phyloP scores from a whole-genome alignment of 1,140 invertebrate genomes.

The Cataglyphis hispanica region DNA sequence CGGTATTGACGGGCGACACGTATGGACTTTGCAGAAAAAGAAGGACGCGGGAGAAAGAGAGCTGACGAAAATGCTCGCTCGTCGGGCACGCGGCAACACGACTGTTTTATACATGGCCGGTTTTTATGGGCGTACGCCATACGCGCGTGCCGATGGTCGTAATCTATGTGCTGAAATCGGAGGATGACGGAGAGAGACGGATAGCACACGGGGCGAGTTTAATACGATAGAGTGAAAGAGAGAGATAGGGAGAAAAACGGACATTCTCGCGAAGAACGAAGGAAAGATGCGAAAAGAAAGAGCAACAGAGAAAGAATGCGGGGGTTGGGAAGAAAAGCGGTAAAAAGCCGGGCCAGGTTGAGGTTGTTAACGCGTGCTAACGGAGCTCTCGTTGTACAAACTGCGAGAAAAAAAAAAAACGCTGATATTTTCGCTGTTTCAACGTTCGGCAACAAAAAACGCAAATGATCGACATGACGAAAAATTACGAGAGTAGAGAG shows the following conservation, averaged over 20 bases:
- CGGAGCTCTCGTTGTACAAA: slow-evolving; percentile 22
- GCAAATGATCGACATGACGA: not conserved
- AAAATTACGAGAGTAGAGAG: slow-evolving; percentile 21
- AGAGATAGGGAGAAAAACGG: slow-evolving; percentile 17
- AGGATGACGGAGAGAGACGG: slow-evolving; percentile 43
- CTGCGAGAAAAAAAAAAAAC: not conserved
- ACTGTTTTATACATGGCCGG: slow-evolving; percentile 63
- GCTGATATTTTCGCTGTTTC: slow-evolving; percentile 37
- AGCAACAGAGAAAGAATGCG: not conserved
- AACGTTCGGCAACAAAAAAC: slow-evolving; percentile 26
- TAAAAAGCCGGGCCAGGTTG: slow-evolving; percentile 42
- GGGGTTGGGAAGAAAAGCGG: not conserved
- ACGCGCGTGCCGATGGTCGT: slow-evolving; percentile 61
- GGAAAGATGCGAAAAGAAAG: not conserved
- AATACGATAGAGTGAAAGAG: slow-evolving; percentile 4
- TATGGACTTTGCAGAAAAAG: slow-evolving; percentile 61
- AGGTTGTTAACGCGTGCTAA: slow-evolving; percentile 49
- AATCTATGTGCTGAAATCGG: slow-evolving; percentile 66
- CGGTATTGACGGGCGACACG: slow-evolving; percentile 46
- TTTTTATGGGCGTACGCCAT: slow-evolving; percentile 60
- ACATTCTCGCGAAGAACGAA: slow-evolving; percentile 4
- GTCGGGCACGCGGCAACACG: slow-evolving; percentile 58
- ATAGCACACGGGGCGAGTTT: not conserved
- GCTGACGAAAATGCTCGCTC: slow-evolving; percentile 57
- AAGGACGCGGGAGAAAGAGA: slow-evolving; percentile 19